Evolutionary conservation across 2,797 vertebrate genomes (phyloP), one percentile per base, ranked within the genome.

Genomic region (Enteromius radiatus): DNA sequence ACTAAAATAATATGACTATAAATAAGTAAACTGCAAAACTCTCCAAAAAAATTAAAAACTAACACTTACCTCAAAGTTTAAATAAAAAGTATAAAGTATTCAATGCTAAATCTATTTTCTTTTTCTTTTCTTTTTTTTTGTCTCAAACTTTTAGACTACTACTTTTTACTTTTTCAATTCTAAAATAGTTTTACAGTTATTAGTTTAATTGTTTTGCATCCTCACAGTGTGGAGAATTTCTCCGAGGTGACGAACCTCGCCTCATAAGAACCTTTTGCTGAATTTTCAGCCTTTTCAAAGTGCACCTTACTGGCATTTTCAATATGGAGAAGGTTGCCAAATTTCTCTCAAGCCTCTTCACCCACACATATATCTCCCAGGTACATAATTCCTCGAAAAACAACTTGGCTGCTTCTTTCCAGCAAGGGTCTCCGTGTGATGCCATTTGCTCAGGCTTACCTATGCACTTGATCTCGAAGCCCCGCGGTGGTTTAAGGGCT

Each of bases 381-480:
- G 33, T 1, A 33, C 17, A 31, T n/a, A 17, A 31, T 45, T 81
- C 3, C 43, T 26, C 21, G 11, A 14, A 21, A 36, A 63, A 33
- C 38, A 61, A 61, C 36, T 41, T 59, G 52, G n/a, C 11, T 41
- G 54, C 21, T 38, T 75, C 14, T 8, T 38, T 38, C 8, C 19
- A 56, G 49, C 31, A 59, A 67, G 23, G 21, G 45, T 65, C 28
- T 28, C 56, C 4, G 17, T 61, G 21, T 52, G 21, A 14, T 43
- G 10, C 17, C 28, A 17, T n/a, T 43, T 36, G 38, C 2, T 19
- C 45, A 31, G 59, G 45, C 95, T 92, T 92, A 99, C 98, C 98
- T 77, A 99, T 93, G 89, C 93, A 96, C 91, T 95, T 93, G 94
- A 99, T 98, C 84, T 93, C 90, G 89, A 98, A 99, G 69, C 97